Evolutionary conservation across 2,888 invertebrate species (phyloP), one percentile per base, ranked within the genome.

Genomic region (Drosophila cracens): DNA sequence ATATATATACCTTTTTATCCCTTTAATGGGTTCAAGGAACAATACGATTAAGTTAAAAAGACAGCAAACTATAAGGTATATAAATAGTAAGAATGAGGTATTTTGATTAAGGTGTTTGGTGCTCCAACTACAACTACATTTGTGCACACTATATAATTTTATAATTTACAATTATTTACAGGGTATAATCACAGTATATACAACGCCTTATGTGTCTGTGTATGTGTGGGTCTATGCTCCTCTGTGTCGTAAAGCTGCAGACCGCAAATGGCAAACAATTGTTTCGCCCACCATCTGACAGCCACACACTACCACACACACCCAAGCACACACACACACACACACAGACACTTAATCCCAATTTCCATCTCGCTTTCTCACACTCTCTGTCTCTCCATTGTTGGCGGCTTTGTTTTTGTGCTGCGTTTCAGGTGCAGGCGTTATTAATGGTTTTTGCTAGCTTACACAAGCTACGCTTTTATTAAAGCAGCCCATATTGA

Each of bases 401-500:
- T 58, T 61, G 62, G 46, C 76, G 54, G 62, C 56, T 54, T 57
- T 65, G 63, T 59, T 74, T 70, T 46, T 54, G 49, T 54, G 66
- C 68, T 65, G 38, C 29, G 36, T 54, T 86, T 72, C 87, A 88
- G 89, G 87, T 88, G 89, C 76, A 72, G 76, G 62, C 67, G 82
- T 83, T 83, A 83, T 85, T 85, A 85, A 88, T 88, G 87, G 73
- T 88, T 81, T 72, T 86, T 72, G 87, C 73, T 73, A 71, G 89
- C 84, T 76, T 75, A 74, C 89, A 72, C 75, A 83, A 87, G 81
- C 86, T 74, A 70, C 57, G 74, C 71, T 69, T 62, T 76, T 83
- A 79, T 83, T 87, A 81, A 89, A 79, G 70, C 64, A 61, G 67
- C 82, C 75, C 70, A 64, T 57, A 67, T 65, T 74, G 68, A 71